Base-by-base conservation (phyloP, 2,888 invertebrate species). In the Hirtodrosophila duncani region DNA sequence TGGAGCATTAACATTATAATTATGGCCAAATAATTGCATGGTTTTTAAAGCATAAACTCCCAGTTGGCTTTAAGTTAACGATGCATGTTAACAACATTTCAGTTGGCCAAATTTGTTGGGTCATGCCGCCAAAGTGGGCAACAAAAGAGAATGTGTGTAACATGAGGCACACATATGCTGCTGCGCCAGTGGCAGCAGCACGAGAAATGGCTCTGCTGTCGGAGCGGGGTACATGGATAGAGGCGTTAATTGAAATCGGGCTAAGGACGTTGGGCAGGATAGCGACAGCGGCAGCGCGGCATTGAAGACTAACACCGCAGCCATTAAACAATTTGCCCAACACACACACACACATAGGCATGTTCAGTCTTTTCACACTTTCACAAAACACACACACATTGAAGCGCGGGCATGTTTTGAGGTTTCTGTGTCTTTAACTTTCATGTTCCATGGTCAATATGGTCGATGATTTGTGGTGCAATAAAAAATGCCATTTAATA, bases 191-290 rank as follows among this genome's bases (percentile, higher is more conserved):
- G 26, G 36, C 13, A 26, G 14, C 44, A 38, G 11, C 24, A 33
- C 10, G 8, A 18, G 13, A 18, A 33, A 43, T 53, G 27, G 18
- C 52, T 21, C 10, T 13, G 14, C 21, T 34, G 20, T 34, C n/a
- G 20, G 20, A n/a, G n/a, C n/a, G n/a, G n/a, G n/a, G n/a, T n/a
- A n/a, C 27, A 26, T 31, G 23, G 38, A 48, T 31, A 43, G 34
- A 58, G 49, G 63, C 72, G 66, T 71, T 74, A 74, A 74, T 72
- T 79, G 79, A 79, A 75, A 78, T 51, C 67, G 43, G 65, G 72
- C 63, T 66, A 60, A 44, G 63, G 43, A 48, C 27, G 45, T 23
- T 43, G 26, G 17, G 36, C 18, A 39, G 58, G 18, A 34, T 30
- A 51, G 50, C 69, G 62, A 26, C 49, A 49, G 37, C 56, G 41